Base-by-base conservation (phyloP, 2,888 invertebrate genomes). In the Nephrotoma flavescens region DNA sequence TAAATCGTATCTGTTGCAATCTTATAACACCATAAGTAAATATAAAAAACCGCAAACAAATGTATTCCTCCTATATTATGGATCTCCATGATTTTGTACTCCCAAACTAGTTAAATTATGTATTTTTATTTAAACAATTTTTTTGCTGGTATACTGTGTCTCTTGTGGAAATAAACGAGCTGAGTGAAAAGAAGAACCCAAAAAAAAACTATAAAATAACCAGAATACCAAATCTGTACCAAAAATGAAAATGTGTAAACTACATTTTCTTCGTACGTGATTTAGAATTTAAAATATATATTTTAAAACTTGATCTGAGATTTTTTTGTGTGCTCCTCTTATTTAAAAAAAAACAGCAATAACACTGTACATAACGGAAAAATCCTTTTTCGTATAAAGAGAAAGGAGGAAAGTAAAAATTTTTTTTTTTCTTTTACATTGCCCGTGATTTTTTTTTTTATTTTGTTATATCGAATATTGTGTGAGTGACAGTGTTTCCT, bases 201-300 rank as follows among this genome's bases (percentile, higher is more conserved):
- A 31, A 19, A 47, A 47, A 47, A 9, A 71, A 71, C 71, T 71
- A 9, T 71, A 71, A 71, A 19, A 71, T 71, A 71, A 71, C 71
- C 71, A 71, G 71, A 71, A 52, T 52, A 52, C 52, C 15, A 52
- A 52, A 71, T 71, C 71, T 71, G 71, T 31, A 71, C 71, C 71
- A 71, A 71, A 31, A 71, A 71, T 71, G 31, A 71, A 71, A 71
- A 84, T 84, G 84, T 84, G 42, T 84, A 84, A 84, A 84, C 85
- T 85, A 85, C 85, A 44, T 44, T 85, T 42, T 44, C 31, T 45
- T 44, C 44, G 85, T 85, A 85, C 85, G 85, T 85, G 85, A 42
- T 44, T 45, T 85, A 45, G 85, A 85, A 85, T 85, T 44, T 85
- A 44, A 85, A 84, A 84, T 41, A 42, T 15, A 42, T 41, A 41